These are phyloP conservation scores for Urocolius indicus DNA, from an alignment of 2,113 vertebrate species.

Conservation along the genomic window DNA sequence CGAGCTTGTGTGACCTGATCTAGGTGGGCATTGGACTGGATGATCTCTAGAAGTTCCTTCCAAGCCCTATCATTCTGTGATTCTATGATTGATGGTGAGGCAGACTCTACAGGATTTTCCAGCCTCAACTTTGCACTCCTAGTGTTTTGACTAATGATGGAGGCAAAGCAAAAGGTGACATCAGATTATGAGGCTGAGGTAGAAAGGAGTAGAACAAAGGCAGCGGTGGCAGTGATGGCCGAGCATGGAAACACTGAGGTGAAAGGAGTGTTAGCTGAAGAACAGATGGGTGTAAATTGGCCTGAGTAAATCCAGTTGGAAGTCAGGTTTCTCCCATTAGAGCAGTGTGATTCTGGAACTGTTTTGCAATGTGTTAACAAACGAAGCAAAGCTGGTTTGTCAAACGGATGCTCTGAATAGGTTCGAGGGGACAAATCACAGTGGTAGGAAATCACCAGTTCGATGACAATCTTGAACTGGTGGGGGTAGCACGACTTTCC, in stretches of 20 bases:
- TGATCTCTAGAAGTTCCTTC: too few species aligned
- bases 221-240: neutral
- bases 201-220: neutral
- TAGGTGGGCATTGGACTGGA: too few species aligned
- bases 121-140: neutral
- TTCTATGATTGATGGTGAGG: neutral
- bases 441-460: neutral
- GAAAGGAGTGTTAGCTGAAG: neutral
- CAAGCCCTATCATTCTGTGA: too few species aligned
- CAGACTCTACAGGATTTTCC: neutral
- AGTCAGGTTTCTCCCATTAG: neutral
- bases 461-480: neutral
- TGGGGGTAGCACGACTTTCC: neutral
- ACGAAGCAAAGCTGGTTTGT: neutral
- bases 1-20: too few species aligned
- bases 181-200: neutral
- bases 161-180: neutral
- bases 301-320: neutral
- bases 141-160: neutral
- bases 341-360: neutral
- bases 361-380: rapidly evolving
- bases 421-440: too few species aligned
- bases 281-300: neutral
- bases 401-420: rapidly evolving
- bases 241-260: neutral